These are phyloP conservation scores for Steinernema hermaphroditum DNA, from an alignment of 2,888 invertebrate genomes.

Conservation along the genomic window DNA sequence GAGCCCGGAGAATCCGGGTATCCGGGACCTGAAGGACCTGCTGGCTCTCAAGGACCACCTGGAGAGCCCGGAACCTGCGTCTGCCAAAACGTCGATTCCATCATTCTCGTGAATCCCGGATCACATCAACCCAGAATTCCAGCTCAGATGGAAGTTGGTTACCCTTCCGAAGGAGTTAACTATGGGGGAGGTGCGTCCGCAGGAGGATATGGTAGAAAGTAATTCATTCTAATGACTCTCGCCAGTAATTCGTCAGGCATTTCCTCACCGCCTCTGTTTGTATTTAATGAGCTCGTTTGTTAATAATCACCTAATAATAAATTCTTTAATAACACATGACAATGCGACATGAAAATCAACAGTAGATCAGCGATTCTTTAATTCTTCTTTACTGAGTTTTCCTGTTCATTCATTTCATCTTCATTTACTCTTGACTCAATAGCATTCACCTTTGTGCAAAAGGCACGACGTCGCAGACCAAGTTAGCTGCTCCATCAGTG, in stretches of 20 bases:
- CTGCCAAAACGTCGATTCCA: slow-evolving; percentile 66
- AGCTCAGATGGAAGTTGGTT: slow-evolving; percentile 47
- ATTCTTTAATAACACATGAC: background rate
- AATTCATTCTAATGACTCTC: background rate
- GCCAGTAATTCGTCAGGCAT: background rate
- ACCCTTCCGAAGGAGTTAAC: slow-evolving; percentile 40
- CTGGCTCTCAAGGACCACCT: slow-evolving; percentile 60
- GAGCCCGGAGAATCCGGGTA: slow-evolving; percentile 63
- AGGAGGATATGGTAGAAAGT: slow-evolving; percentile 39
- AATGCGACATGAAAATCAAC: too few species aligned
- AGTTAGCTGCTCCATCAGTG: too few species aligned
- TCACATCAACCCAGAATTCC: slow-evolving; percentile 60
- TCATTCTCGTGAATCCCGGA: slow-evolving; percentile 64
- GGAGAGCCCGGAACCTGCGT: slow-evolving; percentile 64
- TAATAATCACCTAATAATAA: slow-evolving; percentile 5
- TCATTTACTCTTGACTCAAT: too few species aligned
- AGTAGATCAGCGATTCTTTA: too few species aligned
- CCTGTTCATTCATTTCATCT: too few species aligned
- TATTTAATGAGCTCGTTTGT: slow-evolving; percentile 8
- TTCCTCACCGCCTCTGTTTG: background rate
- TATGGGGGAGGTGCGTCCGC: slow-evolving; percentile 29
- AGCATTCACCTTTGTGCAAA: too few species aligned
- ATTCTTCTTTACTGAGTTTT: too few species aligned
- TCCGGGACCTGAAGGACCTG: slow-evolving; percentile 62
- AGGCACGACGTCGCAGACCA: too few species aligned